Evolutionary conservation across 2,888 invertebrate genomes (phyloP), one percentile per base, ranked within the genome.

Genomic region (Epinotia brunnichana): DNA sequence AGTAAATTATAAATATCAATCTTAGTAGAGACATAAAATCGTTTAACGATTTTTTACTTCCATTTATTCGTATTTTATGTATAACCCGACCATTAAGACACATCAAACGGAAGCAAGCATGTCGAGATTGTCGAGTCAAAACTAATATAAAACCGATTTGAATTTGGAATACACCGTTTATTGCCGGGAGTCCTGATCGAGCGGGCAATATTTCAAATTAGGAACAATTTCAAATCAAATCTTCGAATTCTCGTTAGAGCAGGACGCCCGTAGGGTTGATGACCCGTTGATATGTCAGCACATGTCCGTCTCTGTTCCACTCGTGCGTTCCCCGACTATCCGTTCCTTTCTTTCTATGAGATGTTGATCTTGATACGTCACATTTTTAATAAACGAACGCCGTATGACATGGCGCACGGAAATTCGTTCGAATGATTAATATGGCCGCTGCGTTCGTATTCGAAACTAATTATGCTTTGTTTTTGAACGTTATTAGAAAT

Each of bases 301-400:
- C 85, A 83, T 83, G 76, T 84, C 87, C 80, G 77, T 91, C 92
- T 87, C 87, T 78, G 85, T 92, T 87, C 74, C 82, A 80, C 90
- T 74, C 77, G 54, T 77, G 74, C 78, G 77, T 78, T 78, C 78
- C 77, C 78, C 80, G 83, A 84, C 83, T 83, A 78, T 78, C 83
- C 81, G 84, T 92, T 89, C 83, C 87, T 77, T 85, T 91, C 85
- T 76, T 77, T 78, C 89, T 84, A 86, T 84, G 89, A 91, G 91
- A 92, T 92, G 92, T 91, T 92, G 93, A 93, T 93, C 93, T 93
- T 92, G 92, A 93, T 92, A 93, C 92, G 92, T 93, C 93, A 92
- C 89, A 91, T 92, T 93, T 93, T 93, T 93, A 92, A 93, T 92
- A 93, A 93, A 92, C 92, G 92, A 90, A 93, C 89, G 87, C 85